These are phyloP conservation scores for Irena cyanogastra DNA, from an alignment of 2,113 vertebrate species.

Conservation along the genomic window DNA sequence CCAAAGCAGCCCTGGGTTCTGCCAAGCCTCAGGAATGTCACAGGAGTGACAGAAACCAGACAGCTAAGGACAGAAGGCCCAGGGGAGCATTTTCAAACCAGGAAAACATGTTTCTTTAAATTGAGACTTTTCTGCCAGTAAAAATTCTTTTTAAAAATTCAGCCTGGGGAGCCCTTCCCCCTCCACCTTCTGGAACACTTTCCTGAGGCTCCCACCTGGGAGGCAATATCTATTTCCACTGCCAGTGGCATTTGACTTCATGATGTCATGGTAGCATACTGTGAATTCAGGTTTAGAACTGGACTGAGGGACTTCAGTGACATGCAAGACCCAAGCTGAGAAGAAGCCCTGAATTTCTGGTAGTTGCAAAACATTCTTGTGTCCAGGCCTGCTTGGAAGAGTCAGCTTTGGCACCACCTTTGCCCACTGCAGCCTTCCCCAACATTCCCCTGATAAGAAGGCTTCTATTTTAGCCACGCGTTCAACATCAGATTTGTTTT, in stretches of 20 bases:
- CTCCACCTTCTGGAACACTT: neutral
- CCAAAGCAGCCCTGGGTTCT: neutral
- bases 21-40: neutral
- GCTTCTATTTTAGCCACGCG: neutral
- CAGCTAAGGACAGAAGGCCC: neutral
- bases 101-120: neutral
- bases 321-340: neutral
- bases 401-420: neutral
- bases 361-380: neutral
- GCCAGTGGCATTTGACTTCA: slow-evolving; percentile 13
- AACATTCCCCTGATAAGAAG: neutral
- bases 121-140: neutral
- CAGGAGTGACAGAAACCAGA: neutral
- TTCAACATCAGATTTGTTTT: neutral
- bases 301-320: neutral
- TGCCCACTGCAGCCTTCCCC: neutral
- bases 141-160: neutral
- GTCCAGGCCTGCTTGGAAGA: neutral
- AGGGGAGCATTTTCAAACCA: neutral
- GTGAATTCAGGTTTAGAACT: neutral
- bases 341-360: neutral
- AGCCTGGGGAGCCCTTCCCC: neutral
- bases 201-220: neutral
- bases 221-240: neutral
- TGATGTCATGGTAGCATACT: neutral